These are phyloP conservation scores for Elysia chlorotica DNA, from an alignment of 1,140 invertebrate species.

Conservation along the genomic window DNA sequence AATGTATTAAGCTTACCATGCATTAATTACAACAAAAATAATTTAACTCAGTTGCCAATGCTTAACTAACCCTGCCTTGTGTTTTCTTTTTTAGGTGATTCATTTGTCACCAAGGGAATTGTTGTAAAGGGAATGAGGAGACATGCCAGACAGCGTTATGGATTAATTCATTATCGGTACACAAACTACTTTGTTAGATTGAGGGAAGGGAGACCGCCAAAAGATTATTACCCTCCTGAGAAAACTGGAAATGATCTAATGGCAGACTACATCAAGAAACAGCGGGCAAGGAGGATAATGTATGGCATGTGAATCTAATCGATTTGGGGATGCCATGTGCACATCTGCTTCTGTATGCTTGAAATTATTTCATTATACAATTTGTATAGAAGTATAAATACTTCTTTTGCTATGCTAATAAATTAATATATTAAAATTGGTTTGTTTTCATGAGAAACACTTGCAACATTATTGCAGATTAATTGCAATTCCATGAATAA, in stretches of 20 bases:
- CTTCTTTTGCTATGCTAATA: too few relatives aligned
- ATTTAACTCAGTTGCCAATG: background rate
- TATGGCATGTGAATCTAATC: slow-evolving; percentile 38
- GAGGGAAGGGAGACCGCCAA: slow-evolving; percentile 92
- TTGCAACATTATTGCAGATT: too few relatives aligned
- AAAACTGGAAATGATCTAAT: slow-evolving; percentile 61
- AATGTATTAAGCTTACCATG: background rate
- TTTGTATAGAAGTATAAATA: too few relatives aligned
- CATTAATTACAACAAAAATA: background rate
- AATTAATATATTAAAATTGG: too few relatives aligned
- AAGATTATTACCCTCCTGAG: slow-evolving; percentile 73
- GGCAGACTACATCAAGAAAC: slow-evolving; percentile 41
- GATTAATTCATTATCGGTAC: slow-evolving; percentile 78
- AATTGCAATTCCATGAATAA: too few relatives aligned
- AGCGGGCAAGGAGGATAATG: slow-evolving; percentile 35
- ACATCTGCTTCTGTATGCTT: too few relatives aligned
- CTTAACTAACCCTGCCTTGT: background rate
- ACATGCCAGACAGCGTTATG: slow-evolving; percentile 75
- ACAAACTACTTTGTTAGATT: slow-evolving; percentile 87
- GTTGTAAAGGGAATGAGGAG: slow-evolving; percentile 81
- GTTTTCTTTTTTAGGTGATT: slow-evolving; percentile 41
- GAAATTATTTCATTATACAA: too few relatives aligned
- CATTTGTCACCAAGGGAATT: slow-evolving; percentile 30
- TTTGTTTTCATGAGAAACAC: too few relatives aligned
- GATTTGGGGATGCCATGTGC: too few relatives aligned